Evolutionary conservation across 1,140 invertebrate species (phyloP), one percentile per base, ranked within the genome.

Genomic region (Drosophila nebulosa): DNA sequence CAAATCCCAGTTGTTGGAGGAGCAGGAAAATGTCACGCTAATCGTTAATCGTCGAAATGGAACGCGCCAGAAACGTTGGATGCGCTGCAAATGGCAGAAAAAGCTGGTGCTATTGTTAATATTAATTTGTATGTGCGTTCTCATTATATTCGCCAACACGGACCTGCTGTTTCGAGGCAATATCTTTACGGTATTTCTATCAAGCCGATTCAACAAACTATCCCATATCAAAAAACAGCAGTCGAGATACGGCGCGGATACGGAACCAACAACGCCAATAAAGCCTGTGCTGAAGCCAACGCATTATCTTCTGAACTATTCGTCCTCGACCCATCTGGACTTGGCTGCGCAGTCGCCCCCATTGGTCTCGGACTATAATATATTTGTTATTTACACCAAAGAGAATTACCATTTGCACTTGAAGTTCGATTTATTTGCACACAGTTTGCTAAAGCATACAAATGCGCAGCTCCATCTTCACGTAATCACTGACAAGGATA

Each of bases 401-500:
- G 89, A 90, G 4, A 95, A 94, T 71, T 92, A 92, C n/a, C 92
- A 93, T 6, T 92, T 95, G 69, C 92, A 93, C 60, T 85, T 91
- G 6, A 95, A 95, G 71, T 94, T 95, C 65, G 90, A 91, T 55
- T 92, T 92, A 22, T 94, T 94, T 72, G 91, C 94, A 1, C 89
- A 92, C 4, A 95, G 94, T 6, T 89, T 96, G 35, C 83, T 95
- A 1, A 92, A 90, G 50, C 78, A 90, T 64, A 72, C 85, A 14
- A 90, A 92, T 16, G 92, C 93, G 3, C 92, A 93, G 42, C 78
- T 96, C 39, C 92, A 93, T 36, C 92, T 96, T 21, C 94, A 96
- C 80, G 93, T 96, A 1, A 94, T 96, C 55, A 94, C 93, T 1
- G 96, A 97, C 85, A 86, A 92, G 2, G 91, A 92, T 4, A 96